These are phyloP conservation scores for Pogoniulus pusillus DNA, from an alignment of 2,797 vertebrate species.

Conservation along the genomic window DNA sequence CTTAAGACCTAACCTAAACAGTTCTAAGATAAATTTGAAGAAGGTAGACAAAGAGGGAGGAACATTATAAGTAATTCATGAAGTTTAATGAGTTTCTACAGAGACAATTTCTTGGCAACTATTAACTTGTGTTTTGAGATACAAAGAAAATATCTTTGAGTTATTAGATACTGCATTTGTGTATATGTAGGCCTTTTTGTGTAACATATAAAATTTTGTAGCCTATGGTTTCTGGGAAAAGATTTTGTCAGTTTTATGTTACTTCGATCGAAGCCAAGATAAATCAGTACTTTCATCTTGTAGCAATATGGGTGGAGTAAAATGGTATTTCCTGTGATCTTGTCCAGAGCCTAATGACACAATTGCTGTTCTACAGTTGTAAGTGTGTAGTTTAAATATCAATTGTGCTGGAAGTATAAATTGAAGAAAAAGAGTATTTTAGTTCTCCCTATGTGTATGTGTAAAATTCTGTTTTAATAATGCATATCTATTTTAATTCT, in stretches of 20 bases:
- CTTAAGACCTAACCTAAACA: background rate
- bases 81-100: background rate
- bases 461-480: background rate
- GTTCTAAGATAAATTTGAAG: background rate
- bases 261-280: slow-evolving; percentile 32
- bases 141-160: background rate
- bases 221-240: background rate
- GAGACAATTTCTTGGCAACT: background rate
- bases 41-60: background rate
- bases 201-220: background rate
- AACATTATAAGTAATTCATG: background rate
- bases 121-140: background rate
- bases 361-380: slow-evolving; percentile 73
- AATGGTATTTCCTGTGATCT: slow-evolving; percentile 74
- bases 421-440: background rate
- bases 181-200: background rate
- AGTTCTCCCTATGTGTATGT: background rate
- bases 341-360: slow-evolving; percentile 70
- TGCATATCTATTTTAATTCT: background rate
- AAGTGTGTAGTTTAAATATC: slow-evolving; percentile 1
- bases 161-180: background rate
- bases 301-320: slow-evolving; percentile 67
- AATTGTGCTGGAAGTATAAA: background rate
- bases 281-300: slow-evolving; percentile 40
- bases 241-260: slow-evolving; percentile 29